Evolutionary conservation across 1,140 invertebrate genomes (phyloP).

Genomic region (Uloborus diversus): DNA sequence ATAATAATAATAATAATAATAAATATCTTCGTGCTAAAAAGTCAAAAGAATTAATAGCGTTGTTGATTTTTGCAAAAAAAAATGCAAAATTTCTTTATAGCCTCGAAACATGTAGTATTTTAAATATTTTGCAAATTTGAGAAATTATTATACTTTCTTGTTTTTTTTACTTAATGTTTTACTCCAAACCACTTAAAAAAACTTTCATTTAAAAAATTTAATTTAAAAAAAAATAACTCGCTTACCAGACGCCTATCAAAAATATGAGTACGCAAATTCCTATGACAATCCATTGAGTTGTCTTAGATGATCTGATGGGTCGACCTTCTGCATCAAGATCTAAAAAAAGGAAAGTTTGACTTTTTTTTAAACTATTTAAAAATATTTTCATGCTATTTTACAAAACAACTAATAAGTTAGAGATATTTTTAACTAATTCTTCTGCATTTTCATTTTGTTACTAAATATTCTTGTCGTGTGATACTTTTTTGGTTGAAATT

Average conservation of each 20-base stretch:
- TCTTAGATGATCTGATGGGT: background rate
- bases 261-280: conserved; percentile 3
- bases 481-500: background rate
- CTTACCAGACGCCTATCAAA: background rate
- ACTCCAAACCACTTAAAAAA: no score
- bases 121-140: no score
- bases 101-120: no score
- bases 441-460: background rate
- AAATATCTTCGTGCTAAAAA: no score
- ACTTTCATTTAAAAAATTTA: no score
- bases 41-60: no score
- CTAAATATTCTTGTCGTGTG: background rate
- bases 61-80: no score
- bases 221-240: no score
- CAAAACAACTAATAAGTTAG: background rate
- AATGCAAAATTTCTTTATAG: no score
- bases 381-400: background rate
- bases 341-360: background rate
- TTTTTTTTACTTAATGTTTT: no score
- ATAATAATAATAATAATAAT: no score
- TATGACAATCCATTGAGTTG: background rate
- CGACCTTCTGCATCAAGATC: background rate
- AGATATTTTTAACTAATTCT: background rate
- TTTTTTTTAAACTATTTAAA: background rate
- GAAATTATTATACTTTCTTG: no score